phyloP scores from a whole-genome alignment of 2,797 vertebrate genomes.

The Malacoctenus gilli region DNA sequence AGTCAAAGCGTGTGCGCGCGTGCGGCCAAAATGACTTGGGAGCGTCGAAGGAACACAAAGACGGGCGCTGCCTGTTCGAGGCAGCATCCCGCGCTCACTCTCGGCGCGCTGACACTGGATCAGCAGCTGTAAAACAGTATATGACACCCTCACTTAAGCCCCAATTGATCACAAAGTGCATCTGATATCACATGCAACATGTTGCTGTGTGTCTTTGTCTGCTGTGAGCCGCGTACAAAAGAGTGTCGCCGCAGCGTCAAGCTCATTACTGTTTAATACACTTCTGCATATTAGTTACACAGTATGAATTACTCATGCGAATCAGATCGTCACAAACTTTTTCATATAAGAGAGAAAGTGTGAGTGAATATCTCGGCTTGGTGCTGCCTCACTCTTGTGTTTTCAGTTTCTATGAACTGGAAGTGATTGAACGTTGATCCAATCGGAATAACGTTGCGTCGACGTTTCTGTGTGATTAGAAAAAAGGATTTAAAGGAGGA shows the following conservation, averaged over 20 bases:
- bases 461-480: too few species aligned
- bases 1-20: constrained; percentile 60
- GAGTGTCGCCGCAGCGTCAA: constrained; percentile 22
- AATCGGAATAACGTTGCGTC: too few species aligned
- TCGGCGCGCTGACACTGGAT: constrained; percentile 40
- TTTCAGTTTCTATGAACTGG: too few species aligned
- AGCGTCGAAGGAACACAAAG: too few species aligned
- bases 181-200: constrained; percentile 56
- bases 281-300: constrained; percentile 43
- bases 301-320: too few species aligned
- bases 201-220: constrained; percentile 45
- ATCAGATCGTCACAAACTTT: constrained; percentile 40
- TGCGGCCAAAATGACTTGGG: too few species aligned
- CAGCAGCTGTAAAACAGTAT: constrained; percentile 46
- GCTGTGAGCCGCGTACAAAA: constrained; percentile 37
- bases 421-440: too few species aligned
- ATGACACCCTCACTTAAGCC: constrained; percentile 55
- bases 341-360: not conserved
- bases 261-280: constrained; percentile 59
- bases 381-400: too few species aligned
- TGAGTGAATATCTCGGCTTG: too few species aligned
- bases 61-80: too few species aligned
- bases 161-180: constrained; percentile 57
- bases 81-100: too few species aligned
- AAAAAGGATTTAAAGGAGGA: too few species aligned